A percentile compares a stretch with the other conserved stretches of the same genome.
Conservation (phyloP, 2,797 vertebrate genomes). For the Taeniopygia guttata region DNA sequence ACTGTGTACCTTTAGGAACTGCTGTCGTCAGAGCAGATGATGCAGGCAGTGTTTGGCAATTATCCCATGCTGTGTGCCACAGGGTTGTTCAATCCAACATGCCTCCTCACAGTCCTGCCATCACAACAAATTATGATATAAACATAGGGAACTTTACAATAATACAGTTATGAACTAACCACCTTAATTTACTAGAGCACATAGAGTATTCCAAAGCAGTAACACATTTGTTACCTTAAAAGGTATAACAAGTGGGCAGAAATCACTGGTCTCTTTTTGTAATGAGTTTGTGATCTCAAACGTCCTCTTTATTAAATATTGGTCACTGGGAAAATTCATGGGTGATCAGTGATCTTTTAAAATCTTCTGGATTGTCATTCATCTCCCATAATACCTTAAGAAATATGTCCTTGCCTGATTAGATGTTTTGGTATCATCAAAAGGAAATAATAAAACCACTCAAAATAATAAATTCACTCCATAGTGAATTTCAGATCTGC, state of each 20-base stretch:
- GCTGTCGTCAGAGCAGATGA: background rate
- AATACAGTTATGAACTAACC: background rate
- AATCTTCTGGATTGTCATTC: background rate
- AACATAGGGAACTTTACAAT: background rate
- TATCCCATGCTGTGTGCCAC: background rate
- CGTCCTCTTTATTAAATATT: background rate
- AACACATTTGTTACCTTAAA: background rate
- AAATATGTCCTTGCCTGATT: background rate
- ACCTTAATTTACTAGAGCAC: background rate
- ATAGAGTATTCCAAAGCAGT: background rate
- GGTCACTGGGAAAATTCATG: background rate
- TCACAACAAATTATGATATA: background rate
- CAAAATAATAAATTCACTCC: too few relatives aligned
- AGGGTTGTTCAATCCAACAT: background rate
- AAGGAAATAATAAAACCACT: background rate
- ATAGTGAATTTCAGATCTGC: background rate
- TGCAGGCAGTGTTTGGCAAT: background rate
- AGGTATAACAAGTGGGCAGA: background rate
- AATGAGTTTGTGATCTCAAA: background rate
- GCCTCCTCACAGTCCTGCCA: background rate
- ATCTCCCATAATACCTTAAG: background rate
- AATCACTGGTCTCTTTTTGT: background rate
- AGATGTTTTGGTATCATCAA: background rate
- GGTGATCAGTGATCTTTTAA: background rate
- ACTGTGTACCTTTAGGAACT: background rate